Evolutionary conservation across 2,113 vertebrate species (phyloP).

Genomic region (Cricetomys ansorgei): DNA sequence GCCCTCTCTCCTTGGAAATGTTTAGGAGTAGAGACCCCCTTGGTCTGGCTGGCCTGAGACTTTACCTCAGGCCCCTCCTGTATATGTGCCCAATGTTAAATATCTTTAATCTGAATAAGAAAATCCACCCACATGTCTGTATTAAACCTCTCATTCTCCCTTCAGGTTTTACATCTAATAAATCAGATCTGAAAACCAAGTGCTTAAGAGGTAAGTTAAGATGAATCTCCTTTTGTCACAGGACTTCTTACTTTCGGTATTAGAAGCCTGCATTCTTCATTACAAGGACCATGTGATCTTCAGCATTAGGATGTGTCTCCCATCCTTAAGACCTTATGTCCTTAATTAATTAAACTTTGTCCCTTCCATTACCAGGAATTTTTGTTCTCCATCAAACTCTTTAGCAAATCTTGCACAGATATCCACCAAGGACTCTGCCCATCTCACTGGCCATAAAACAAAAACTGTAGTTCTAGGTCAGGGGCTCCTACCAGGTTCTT

Average conservation of each 20-base stretch:
- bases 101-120: not conserved
- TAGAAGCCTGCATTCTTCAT: not conserved
- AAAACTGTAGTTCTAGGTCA: not conserved
- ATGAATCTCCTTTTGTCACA: not conserved
- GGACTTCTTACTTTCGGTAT: not conserved
- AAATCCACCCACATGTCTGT: too few species aligned
- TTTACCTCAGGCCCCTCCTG: not conserved
- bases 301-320: not conserved
- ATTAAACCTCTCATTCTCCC: not conserved
- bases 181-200: not conserved
- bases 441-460: not conserved
- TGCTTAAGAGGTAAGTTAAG: not conserved
- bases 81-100: not conserved
- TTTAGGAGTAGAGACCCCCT: not conserved
- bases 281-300: not conserved
- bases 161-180: not conserved
- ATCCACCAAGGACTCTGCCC: not conserved
- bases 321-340: too few species aligned
- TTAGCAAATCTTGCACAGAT: not conserved
- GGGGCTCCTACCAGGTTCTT: not conserved
- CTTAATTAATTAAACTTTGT: not conserved
- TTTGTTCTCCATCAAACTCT: not conserved
- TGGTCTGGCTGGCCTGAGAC: not conserved
- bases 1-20: not conserved
- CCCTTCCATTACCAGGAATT: not conserved